Conservation (phyloP, 2,797 vertebrate species). For the Enteromius radiatus region DNA sequence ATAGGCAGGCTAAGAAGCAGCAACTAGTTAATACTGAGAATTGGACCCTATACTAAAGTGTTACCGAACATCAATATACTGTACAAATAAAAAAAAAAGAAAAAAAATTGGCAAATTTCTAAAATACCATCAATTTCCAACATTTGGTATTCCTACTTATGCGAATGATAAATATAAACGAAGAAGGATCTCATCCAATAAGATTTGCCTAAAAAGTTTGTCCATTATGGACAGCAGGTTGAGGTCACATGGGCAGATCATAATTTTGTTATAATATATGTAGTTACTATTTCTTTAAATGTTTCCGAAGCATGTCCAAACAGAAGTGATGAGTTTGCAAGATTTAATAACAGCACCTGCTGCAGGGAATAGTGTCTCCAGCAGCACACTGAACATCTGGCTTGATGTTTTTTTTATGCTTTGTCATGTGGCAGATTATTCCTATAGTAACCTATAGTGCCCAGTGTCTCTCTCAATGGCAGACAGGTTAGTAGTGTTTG, state of each 20-base stretch:
- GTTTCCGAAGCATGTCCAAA: not conserved
- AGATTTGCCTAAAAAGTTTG: not conserved
- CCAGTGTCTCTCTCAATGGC: not conserved
- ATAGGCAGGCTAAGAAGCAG: too few relatives aligned
- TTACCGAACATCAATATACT: too few relatives aligned
- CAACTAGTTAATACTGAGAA: too few relatives aligned
- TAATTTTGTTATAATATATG: not conserved
- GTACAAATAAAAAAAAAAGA: too few relatives aligned
- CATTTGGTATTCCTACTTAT: not conserved
- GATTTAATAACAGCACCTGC: not conserved
- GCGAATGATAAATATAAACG: not conserved
- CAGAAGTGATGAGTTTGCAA: constrained; percentile 3
- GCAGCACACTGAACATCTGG: not conserved
- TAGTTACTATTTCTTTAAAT: not conserved
- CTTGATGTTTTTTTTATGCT: constrained; percentile 7
- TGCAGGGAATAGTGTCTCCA: constrained; percentile 7
- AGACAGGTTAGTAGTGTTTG: not conserved
- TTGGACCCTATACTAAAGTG: too few relatives aligned
- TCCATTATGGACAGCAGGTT: not conserved
- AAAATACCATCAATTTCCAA: not conserved
- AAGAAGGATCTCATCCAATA: not conserved
- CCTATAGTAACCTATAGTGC: not conserved
- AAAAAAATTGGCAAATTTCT: not conserved
- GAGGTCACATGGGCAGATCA: not conserved
- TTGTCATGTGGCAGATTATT: not conserved